Percentiles rank a stretch among this genome's conserved stretches.
Evolutionary conservation across 2,113 vertebrate genomes (phyloP).

Genomic region (Hippolais icterina): DNA sequence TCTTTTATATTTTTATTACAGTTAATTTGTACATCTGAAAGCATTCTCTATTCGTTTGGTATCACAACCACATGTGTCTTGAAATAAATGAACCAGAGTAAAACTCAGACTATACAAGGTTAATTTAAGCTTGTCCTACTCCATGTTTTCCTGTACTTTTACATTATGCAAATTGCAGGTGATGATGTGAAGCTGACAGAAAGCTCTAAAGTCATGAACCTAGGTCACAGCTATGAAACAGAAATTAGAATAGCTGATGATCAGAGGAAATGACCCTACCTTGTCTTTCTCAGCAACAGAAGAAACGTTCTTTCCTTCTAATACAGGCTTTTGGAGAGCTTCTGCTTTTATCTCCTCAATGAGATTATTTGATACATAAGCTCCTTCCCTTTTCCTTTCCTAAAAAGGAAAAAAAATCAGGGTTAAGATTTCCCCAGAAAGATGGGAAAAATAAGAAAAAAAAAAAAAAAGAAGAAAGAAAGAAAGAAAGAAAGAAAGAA

Average conservation of each 20-base stretch:
- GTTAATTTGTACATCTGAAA: not conserved
- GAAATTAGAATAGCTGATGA: constrained; percentile 15
- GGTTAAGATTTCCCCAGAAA: not conserved
- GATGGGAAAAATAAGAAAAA: fast-evolving
- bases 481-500: too few species aligned
- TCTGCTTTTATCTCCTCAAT: not conserved
- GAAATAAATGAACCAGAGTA: constrained; percentile 24
- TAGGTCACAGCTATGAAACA: not conserved
- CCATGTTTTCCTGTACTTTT: not conserved
- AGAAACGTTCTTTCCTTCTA: not conserved
- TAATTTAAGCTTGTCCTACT: not conserved
- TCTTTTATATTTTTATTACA: not conserved
- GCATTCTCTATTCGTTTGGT: not conserved
- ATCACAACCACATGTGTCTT: not conserved
- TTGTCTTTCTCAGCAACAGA: not conserved
- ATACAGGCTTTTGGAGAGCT: not conserved
- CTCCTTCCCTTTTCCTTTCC: too few species aligned
- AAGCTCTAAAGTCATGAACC: not conserved
- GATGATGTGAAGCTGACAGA: constrained; percentile 6
- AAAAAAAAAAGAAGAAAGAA: not conserved
- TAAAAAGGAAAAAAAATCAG: not conserved
- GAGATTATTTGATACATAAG: not conserved
- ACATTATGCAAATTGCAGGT: constrained; percentile 28
- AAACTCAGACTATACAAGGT: not conserved
- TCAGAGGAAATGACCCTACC: constrained; percentile 2